Conservation (phyloP, 92 coral and sea anemone species). For the Bergia sp. region DNA sequence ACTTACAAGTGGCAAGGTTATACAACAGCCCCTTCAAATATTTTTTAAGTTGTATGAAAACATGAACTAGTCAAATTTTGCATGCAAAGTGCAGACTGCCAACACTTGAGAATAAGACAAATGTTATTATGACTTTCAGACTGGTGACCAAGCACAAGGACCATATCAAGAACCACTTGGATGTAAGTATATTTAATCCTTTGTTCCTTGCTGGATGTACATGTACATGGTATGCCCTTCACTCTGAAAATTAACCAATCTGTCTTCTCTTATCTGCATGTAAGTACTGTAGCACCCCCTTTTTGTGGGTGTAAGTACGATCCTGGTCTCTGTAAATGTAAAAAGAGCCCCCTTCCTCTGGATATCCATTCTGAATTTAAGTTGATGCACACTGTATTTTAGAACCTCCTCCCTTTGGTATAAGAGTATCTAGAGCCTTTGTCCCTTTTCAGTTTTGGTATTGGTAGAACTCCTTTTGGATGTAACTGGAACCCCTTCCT, state of each 20-base stretch:
- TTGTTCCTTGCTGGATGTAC: neutral
- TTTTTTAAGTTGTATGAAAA: neutral
- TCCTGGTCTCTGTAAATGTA: neutral
- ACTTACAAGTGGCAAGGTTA: neutral
- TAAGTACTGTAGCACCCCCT: neutral
- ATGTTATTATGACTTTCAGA: slow-evolving; percentile 46
- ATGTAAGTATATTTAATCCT: slow-evolving; percentile 47
- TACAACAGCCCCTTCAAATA: neutral
- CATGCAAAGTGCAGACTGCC: neutral
- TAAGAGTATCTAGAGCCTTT: neutral
- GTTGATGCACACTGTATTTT: neutral
- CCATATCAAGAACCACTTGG: slow-evolving; percentile 69
- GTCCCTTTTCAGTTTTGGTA: neutral
- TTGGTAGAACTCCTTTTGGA: neutral
- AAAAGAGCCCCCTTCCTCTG: neutral
- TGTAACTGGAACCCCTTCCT: neutral
- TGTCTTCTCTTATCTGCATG: neutral
- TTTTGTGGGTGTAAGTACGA: neutral
- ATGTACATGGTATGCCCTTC: neutral
- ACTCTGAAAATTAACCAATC: too few species aligned
- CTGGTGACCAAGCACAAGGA: slow-evolving; percentile 86
- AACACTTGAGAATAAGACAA: neutral
- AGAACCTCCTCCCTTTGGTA: neutral
- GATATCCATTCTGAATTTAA: neutral
- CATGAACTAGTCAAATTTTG: neutral